Percentiles rank a stretch among this genome's conserved stretches.
These are phyloP conservation scores for Streptopelia turtur DNA, from an alignment of 2,797 vertebrate genomes.

Conservation along the genomic window DNA sequence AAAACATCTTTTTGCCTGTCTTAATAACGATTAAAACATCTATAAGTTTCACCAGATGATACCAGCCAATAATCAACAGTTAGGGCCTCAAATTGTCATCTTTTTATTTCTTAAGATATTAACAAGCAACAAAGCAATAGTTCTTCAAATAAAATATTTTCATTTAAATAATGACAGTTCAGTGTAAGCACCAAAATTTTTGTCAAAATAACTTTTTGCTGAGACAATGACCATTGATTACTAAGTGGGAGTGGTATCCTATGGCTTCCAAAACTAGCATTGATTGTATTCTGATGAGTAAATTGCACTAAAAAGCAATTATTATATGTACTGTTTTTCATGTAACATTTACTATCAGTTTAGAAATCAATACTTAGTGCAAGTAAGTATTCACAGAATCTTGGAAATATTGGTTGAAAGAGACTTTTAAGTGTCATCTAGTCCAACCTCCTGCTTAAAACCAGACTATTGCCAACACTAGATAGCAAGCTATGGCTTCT, in stretches of 20 bases:
- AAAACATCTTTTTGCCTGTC: background rate
- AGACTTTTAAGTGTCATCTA: background rate
- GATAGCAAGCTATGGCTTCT: background rate
- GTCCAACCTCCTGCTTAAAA: background rate
- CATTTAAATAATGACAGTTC: background rate
- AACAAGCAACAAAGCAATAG: background rate
- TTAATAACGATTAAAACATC: background rate
- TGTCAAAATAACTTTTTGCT: background rate
- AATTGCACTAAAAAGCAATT: background rate
- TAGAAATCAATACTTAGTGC: background rate
- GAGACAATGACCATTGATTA: background rate
- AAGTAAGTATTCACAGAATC: background rate
- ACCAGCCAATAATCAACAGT: background rate
- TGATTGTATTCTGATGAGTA: background rate
- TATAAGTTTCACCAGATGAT: background rate
- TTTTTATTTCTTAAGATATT: background rate
- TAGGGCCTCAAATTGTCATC: background rate
- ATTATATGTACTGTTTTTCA: background rate
- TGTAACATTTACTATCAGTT: background rate
- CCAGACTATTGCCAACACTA: background rate
- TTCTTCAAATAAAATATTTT: background rate
- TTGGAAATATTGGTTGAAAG: background rate
- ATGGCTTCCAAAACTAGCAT: background rate
- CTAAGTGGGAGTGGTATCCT: background rate
- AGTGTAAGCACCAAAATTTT: background rate